These are phyloP conservation scores for Clupea harengus DNA, from an alignment of 2,113 vertebrate genomes.

Conservation along the genomic window DNA sequence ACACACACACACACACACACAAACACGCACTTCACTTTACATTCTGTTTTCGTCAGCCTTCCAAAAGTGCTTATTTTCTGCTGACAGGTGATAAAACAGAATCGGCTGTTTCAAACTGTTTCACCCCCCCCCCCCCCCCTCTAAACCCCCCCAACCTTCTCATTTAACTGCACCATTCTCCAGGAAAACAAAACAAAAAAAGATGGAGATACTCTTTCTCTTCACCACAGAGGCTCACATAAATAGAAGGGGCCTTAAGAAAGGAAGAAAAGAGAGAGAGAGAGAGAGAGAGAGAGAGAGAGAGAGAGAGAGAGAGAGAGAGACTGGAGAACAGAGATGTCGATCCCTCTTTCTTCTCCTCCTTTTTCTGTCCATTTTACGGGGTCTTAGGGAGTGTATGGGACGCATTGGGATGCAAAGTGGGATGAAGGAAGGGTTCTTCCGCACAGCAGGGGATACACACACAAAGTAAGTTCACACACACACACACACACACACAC, in stretches of 20 bases:
- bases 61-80: not conserved
- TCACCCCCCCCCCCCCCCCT: not conserved
- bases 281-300: not conserved
- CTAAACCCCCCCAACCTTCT: constrained; percentile 2
- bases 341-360: constrained; percentile 57
- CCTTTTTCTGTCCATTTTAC: constrained; percentile 64
- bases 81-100: not conserved
- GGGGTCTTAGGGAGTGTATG: constrained; percentile 47
- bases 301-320: constrained; percentile 36
- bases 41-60: not conserved
- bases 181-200: constrained; percentile 2
- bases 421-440: constrained; percentile 68
- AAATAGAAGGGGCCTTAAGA: constrained; percentile 36
- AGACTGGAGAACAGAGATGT: constrained; percentile 62
- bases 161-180: constrained; percentile 46
- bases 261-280: not conserved
- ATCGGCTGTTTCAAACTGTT: not conserved
- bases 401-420: constrained; percentile 64
- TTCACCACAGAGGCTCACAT: constrained; percentile 47
- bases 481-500: constrained; percentile 24
- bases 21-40: not conserved
- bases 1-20: too few relatives aligned
- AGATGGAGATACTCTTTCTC: constrained; percentile 42
- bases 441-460: constrained; percentile 58
- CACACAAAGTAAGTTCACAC: constrained; percentile 63